These are phyloP conservation scores for Alauda arvensis DNA, from an alignment of 2,797 vertebrate genomes.

Conservation along the genomic window DNA sequence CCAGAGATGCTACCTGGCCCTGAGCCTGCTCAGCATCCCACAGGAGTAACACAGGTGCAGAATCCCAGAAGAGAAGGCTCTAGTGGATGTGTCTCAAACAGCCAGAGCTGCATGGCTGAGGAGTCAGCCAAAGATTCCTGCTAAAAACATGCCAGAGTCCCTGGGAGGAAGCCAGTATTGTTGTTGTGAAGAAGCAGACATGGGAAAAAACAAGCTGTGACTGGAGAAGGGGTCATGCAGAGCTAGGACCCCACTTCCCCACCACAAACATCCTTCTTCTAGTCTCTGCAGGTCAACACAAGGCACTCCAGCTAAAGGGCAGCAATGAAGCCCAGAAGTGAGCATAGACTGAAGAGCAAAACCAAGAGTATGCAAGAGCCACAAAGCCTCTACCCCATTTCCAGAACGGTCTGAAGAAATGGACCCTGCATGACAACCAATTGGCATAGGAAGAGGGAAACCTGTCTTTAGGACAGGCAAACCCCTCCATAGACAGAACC, in stretches of 20 bases:
- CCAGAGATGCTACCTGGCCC: neutral
- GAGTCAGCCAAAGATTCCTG: neutral
- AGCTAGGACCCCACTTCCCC: neutral
- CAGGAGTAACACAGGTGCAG: rapidly evolving
- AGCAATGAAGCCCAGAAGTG: neutral
- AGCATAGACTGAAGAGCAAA: neutral
- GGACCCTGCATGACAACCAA: no score
- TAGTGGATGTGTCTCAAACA: neutral
- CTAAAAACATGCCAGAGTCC: neutral
- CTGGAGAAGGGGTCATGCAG: neutral
- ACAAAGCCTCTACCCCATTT: neutral
- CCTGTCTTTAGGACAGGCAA: neutral
- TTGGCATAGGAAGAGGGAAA: neutral
- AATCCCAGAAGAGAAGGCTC: neutral
- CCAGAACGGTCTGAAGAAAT: neutral
- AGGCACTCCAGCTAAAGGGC: neutral
- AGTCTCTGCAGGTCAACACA: neutral
- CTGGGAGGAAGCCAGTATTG: neutral
- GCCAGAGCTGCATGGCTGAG: rapidly evolving
- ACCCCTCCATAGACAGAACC: neutral
- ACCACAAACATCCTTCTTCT: neutral
- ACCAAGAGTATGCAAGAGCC: neutral
- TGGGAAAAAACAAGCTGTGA: neutral
- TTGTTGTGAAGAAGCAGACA: neutral
- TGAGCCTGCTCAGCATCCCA: neutral